A percentile compares a stretch with the other conserved stretches of the same genome.
Evolutionary conservation across 2,113 vertebrate genomes (phyloP).

Genomic region (Austrofundulus limnaeus): DNA sequence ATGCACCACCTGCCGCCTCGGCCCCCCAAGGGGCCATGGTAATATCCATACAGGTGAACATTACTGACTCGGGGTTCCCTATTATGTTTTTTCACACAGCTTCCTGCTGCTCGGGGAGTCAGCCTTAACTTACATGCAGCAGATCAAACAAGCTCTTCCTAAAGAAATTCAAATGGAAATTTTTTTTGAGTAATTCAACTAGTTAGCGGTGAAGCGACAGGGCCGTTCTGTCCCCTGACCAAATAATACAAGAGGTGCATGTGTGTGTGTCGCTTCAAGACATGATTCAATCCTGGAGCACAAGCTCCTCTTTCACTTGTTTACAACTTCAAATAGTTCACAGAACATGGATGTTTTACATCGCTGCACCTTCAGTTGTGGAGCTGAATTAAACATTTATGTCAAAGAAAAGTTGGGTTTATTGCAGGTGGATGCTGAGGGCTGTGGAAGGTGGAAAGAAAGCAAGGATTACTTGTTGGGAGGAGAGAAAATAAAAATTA

Average conservation of each 20-base stretch:
- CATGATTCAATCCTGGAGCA: conserved; percentile 70
- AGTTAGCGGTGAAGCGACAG: conserved; percentile 67
- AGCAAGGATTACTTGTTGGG: not conserved
- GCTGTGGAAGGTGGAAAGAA: conserved; percentile 15
- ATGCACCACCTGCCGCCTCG: conserved; percentile 70
- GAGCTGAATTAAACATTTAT: conserved; percentile 51
- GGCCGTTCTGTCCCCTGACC: conserved; percentile 67
- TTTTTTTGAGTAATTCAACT: conserved; percentile 75
- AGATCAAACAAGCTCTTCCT: conserved; percentile 80
- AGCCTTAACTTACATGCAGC: conserved; percentile 70
- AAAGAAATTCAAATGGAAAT: conserved; percentile 81
- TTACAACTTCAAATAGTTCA: conserved; percentile 67
- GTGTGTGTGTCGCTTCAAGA: conserved; percentile 60
- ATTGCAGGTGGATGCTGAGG: conserved; percentile 44
- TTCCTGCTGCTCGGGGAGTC: conserved; percentile 69
- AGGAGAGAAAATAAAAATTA: conserved; percentile 9
- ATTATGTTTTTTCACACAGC: conserved; percentile 74
- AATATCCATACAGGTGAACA: conserved; percentile 81
- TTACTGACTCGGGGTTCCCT: conserved; percentile 71
- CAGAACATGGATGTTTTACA: conserved; percentile 43
- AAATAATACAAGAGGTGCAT: conserved; percentile 63
- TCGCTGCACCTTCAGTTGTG: conserved; percentile 24
- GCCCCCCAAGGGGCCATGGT: conserved; percentile 73
- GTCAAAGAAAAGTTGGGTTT: conserved; percentile 41
- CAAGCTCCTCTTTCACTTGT: conserved; percentile 68